Base-by-base conservation (phyloP, 2,797 vertebrate genomes). In the Enteromius viviparus region DNA sequence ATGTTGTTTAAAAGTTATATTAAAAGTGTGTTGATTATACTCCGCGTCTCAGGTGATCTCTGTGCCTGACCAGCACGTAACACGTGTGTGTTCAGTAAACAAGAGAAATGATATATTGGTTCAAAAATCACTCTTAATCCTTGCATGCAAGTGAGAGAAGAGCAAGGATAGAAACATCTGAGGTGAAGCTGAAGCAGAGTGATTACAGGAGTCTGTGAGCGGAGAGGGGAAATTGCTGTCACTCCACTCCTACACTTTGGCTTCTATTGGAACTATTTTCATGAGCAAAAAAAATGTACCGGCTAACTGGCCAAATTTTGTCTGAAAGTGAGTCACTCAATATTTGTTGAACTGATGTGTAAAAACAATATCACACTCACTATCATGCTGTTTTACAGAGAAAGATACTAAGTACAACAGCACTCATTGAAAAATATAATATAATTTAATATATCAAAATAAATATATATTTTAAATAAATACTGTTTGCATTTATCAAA, bases 121-220 rank as follows among this genome's bases (percentile, higher is more conserved):
- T n/a, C 8, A 40, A 40, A 37, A 10, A 23, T 45, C 21, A 69
- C 21, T n/a, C 34, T 40, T n/a, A 70, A 70, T 23, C 68, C 21
- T 70, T 19, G 11, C 68, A 70, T 40, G 14, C 37, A 40, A 69
- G 66, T 40, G 4, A 42, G 19, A 9, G 34, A 4, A 42, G 34
- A 42, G 66, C 66, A 3, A 37, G 34, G 19, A 40, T 68, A 9
- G 19, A 65, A 32, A 65, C 4, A 65, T 60, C 55, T 11, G 58
- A 62, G 60, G 60, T 66, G 64, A 66, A 66, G 29, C 64, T 66
- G 64, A 37, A 37, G 15, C 21, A 70, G 34, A 45, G 37, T 70
- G 68, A 70, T 70, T 70, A 42, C 34, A 70, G 19, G 45, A 45
- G 17, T 69, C 37, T 68, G 10, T 23, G 40, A 15, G 12, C 12